Base-by-base conservation (phyloP, 2,888 invertebrate species). In the Venustoraphidia nigricollis region DNA sequence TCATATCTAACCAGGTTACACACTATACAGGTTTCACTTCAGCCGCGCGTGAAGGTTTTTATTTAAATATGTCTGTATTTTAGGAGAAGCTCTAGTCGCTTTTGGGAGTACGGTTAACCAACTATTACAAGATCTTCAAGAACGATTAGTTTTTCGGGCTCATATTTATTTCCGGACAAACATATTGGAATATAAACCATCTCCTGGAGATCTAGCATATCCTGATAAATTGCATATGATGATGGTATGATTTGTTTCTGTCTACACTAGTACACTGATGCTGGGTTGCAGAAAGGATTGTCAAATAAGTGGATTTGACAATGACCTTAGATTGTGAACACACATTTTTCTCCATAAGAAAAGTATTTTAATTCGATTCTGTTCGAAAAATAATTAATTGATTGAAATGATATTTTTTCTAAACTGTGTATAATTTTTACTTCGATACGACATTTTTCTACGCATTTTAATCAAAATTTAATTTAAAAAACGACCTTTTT, bases 191-290 rank as follows among this genome's bases (percentile, higher is more conserved):
- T 90, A 90, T 64, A 78, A 84, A 52, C 91, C 97, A 1, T 93
- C 93, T 10, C 79, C 86, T 5, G 97, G 97, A 0, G 98, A 98
- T 71, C 75, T 98, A 52, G 95, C 96, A 0, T 98, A 98, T 71
- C 98, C 98, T 0, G 92, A 95, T 58, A 96, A 97, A 66, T 71
- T 98, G 52, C 81, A 89, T 65, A 95, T 97, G 89, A 97, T 98
- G 94, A 92, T 95, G 76, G 89, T 75, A 55, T 36, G 37, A 42
- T 36, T 38, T 17, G 4, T n/a, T 14, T 34, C 34, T 34, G 44
- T 37, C 41, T 17, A 17, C 38, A n/a, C 45, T 37, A 41, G 39
- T 14, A 41, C 42, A 6, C 27, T 6, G 6, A 27, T 41, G 27
- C 6, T 6, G 6, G 5, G 27, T 3, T 3, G 3, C 27, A 6